Evolutionary conservation across 1,140 invertebrate species (phyloP).

Genomic region (Delia radicum): DNA sequence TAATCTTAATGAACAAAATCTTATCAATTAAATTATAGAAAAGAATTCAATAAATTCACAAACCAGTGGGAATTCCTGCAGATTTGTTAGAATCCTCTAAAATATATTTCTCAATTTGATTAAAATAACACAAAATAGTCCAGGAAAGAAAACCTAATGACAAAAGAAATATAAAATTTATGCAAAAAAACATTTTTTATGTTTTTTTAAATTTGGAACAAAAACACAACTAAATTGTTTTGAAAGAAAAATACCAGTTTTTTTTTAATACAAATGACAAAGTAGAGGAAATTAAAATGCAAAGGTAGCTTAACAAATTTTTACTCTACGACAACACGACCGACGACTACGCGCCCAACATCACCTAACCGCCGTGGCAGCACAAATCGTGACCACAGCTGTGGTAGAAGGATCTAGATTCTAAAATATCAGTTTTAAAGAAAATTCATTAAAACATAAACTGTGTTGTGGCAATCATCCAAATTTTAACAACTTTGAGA

Average conservation of each 20-base stretch:
- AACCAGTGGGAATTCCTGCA: not conserved
- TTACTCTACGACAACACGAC: no score
- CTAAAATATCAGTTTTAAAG: no score
- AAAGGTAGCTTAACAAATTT: no score
- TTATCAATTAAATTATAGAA: not conserved
- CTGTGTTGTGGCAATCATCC: no score
- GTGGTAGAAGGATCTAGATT: no score
- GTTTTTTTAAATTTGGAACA: not conserved
- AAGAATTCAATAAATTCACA: not conserved
- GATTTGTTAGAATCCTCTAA: not conserved
- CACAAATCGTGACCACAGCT: no score
- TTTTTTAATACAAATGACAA: not conserved
- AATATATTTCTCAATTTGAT: not conserved
- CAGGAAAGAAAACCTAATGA: slow-evolving; percentile 10
- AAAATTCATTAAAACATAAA: no score
- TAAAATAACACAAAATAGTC: not conserved
- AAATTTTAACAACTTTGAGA: no score
- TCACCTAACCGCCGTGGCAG: no score
- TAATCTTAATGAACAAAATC: not conserved
- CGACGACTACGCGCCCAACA: no score
- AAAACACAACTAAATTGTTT: no score
- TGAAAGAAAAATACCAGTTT: not conserved
- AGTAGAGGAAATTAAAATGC: not conserved
- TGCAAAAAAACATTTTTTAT: not conserved
- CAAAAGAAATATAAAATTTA: not conserved